Percentiles rank a stretch among this genome's conserved stretches.
These are phyloP conservation scores for Microdon myrmicae DNA, from an alignment of 2,888 invertebrate species.

Conservation along the genomic window DNA sequence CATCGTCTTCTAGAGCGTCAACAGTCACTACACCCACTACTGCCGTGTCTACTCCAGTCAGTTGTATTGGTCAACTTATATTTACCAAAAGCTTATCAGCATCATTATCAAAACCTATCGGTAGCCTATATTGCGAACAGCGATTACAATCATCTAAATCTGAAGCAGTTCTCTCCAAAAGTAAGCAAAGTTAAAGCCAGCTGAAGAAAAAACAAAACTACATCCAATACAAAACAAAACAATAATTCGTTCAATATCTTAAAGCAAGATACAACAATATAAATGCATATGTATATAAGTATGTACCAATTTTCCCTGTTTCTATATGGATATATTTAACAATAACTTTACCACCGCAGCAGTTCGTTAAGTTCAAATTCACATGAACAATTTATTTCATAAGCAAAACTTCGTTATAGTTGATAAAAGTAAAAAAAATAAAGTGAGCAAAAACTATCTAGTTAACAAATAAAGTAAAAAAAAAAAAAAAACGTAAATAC, in stretches of 20 bases:
- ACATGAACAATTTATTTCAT: constrained; percentile 52
- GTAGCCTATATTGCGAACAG: constrained; percentile 66
- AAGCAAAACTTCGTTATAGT: constrained; percentile 37
- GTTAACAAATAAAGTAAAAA: constrained; percentile 15
- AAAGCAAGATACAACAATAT: constrained; percentile 8
- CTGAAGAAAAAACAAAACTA: background rate
- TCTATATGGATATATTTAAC: constrained; percentile 22
- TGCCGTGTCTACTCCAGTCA: constrained; percentile 6
- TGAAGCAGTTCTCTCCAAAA: constrained; percentile 59
- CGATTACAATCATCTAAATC: constrained; percentile 65
- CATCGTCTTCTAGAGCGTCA: constrained; percentile 30
- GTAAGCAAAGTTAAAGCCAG: constrained; percentile 36
- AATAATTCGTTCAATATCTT: constrained; percentile 15
- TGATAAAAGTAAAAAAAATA: constrained; percentile 11
- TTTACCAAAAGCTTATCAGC: constrained; percentile 63
- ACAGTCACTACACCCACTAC: constrained; percentile 34
- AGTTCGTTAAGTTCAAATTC: constrained; percentile 49
- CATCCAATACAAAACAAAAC: background rate
- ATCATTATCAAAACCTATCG: constrained; percentile 62
- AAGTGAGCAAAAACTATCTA: constrained; percentile 8
- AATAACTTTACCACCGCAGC: constrained; percentile 50
- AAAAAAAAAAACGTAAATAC: constrained; percentile 27
- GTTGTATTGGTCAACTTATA: constrained; percentile 34
- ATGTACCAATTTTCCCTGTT: constrained; percentile 20
- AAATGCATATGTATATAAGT: constrained; percentile 30